phyloP scores from a whole-genome alignment of 2,113 vertebrate species.

The Dasyornis broadbenti region DNA sequence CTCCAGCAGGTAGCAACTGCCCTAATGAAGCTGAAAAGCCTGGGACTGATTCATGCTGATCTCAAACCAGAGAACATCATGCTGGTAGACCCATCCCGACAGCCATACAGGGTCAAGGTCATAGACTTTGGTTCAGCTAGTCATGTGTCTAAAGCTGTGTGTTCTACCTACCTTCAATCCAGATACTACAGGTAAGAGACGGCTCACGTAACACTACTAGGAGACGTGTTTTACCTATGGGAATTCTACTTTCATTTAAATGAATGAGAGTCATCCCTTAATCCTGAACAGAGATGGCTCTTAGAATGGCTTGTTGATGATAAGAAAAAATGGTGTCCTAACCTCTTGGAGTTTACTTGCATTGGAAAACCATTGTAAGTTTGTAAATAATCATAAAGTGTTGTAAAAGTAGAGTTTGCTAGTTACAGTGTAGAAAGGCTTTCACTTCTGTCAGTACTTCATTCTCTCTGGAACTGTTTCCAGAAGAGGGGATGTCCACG shows the following conservation, averaged over 20 bases:
- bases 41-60: slow-evolving; percentile 97
- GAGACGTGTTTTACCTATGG: not conserved
- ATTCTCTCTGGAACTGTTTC: not conserved
- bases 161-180: slow-evolving; percentile 97
- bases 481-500: not conserved
- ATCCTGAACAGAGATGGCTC: not conserved
- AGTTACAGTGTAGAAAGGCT: not conserved
- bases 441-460: not conserved
- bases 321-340: not conserved
- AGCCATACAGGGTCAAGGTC: slow-evolving; percentile 97
- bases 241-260: not conserved
- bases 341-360: not conserved
- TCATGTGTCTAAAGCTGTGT: slow-evolving; percentile 98
- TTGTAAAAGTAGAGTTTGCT: not conserved
- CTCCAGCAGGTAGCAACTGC: slow-evolving; percentile 97
- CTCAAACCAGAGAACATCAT: slow-evolving; percentile 99
- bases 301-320: not conserved
- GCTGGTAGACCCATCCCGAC: slow-evolving; percentile 94
- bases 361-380: not conserved
- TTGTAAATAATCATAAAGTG: not conserved
- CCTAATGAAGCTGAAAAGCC: slow-evolving; percentile 96
- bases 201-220: not conserved
- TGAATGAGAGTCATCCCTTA: not conserved
- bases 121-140: slow-evolving; percentile 99
- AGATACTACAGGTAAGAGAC: slow-evolving; percentile 94